Conservation (phyloP, 2,888 invertebrate genomes). For the Andrena hattorfiana region DNA sequence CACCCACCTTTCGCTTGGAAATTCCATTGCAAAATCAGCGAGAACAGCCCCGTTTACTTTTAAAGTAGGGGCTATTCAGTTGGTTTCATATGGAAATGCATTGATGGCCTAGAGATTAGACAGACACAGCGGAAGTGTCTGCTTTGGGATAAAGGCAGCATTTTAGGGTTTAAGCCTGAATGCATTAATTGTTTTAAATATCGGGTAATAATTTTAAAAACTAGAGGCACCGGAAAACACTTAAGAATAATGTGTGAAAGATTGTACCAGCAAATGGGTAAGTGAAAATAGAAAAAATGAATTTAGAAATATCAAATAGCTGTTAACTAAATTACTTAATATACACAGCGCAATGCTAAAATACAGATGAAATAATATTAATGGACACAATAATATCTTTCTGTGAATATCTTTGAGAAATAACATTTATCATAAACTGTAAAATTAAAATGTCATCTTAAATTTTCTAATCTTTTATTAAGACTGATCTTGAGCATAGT, state of each 20-base stretch:
- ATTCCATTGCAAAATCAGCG: constrained; percentile 78
- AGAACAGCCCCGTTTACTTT: constrained; percentile 76
- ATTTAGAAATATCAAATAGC: neutral
- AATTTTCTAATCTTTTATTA: neutral
- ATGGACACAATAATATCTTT: constrained; percentile 1
- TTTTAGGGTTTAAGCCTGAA: constrained; percentile 81
- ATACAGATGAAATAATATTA: constrained; percentile 15
- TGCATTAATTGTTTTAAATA: constrained; percentile 78
- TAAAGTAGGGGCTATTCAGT: constrained; percentile 73
- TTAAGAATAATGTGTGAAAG: constrained; percentile 29
- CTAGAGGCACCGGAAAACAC: constrained; percentile 70
- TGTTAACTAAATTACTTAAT: constrained; percentile 5
- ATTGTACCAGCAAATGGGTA: constrained; percentile 30
- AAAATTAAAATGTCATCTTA: constrained; percentile 18
- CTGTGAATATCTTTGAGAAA: neutral
- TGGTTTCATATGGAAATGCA: constrained; percentile 76
- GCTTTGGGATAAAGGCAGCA: constrained; percentile 83
- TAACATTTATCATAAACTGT: neutral
- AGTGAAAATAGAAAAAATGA: neutral
- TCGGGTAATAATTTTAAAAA: constrained; percentile 59
- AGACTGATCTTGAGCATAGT: constrained; percentile 4
- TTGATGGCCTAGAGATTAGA: constrained; percentile 81
- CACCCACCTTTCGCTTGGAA: constrained; percentile 80
- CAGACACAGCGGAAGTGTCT: constrained; percentile 83
- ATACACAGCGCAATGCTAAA: neutral